Conservation (phyloP, 37 sponge, comb jelly and placozoan genomes). For the Chondrilla cf. caribensis region DNA sequence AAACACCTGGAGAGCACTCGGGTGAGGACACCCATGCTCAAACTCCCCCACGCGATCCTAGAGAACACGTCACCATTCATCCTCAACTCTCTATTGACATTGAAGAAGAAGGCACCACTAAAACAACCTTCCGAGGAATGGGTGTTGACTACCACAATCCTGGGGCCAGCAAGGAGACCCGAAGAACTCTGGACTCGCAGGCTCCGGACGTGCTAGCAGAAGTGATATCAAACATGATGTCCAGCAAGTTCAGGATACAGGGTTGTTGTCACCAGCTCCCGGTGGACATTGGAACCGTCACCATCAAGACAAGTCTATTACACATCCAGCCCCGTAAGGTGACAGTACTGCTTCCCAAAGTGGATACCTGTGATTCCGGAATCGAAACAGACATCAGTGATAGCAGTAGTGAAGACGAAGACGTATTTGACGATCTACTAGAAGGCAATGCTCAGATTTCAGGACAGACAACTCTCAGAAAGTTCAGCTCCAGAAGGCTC, state of each 20-base stretch:
- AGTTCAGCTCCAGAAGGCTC: constrained; percentile 12
- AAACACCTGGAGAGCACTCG: not conserved
- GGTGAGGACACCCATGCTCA: not conserved
- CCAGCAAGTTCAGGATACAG: constrained; percentile 86
- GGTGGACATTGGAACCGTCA: constrained; percentile 67
- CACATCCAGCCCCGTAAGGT: constrained; percentile 92
- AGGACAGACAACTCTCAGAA: not conserved
- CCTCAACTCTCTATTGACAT: constrained; percentile 1
- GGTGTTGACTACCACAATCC: constrained; percentile 6
- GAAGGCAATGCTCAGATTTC: not conserved
- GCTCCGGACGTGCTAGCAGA: constrained; percentile 50
- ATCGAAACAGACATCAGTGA: constrained; percentile 51
- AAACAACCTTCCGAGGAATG: constrained; percentile 15
- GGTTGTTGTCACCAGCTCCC: constrained; percentile 51
- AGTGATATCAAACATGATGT: constrained; percentile 83
- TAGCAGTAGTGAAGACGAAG: not conserved
- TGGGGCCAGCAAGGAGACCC: constrained; percentile 13
- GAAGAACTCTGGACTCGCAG: not conserved
- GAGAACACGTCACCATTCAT: constrained; percentile 6
- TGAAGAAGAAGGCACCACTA: constrained; percentile 21
- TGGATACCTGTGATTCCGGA: constrained; percentile 70
- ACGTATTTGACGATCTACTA: constrained; percentile 4
- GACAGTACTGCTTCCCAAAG: constrained; percentile 57
- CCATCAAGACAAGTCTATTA: constrained; percentile 85
- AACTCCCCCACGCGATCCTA: constrained; percentile 9